These are phyloP conservation scores for Julus scanicus DNA, from an alignment of 2,888 invertebrate species.

Conservation along the genomic window DNA sequence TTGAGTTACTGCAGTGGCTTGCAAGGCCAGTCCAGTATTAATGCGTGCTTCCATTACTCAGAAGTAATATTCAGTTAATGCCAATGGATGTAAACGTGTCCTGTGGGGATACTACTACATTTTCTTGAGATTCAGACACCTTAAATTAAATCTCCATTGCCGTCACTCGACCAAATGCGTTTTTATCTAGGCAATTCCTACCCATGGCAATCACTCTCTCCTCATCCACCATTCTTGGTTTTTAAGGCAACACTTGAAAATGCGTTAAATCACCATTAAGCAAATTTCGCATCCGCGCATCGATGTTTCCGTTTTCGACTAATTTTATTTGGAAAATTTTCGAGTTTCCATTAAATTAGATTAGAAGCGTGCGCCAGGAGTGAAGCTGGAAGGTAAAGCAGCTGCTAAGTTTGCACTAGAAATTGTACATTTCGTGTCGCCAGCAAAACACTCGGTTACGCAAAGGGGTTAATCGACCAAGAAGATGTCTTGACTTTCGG, in stretches of 20 bases:
- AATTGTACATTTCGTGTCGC: background rate
- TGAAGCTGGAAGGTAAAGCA: background rate
- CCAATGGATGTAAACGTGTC: conserved; percentile 19
- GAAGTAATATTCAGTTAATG: conserved; percentile 24
- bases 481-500: conserved; percentile 47
- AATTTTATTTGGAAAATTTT: conserved; percentile 19
- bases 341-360: background rate
- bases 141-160: conserved; percentile 37
- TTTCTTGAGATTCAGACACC: conserved; percentile 15
- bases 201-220: background rate
- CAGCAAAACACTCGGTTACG: background rate
- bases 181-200: background rate
- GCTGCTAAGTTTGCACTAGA: background rate
- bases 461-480: conserved; percentile 35
- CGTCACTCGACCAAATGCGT: background rate
- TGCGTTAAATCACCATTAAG: conserved; percentile 25
- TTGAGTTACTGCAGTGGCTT: background rate
- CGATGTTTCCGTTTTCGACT: background rate
- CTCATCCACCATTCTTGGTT: background rate
- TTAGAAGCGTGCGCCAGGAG: background rate
- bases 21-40: background rate
- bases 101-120: background rate
- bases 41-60: background rate
- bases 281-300: background rate
- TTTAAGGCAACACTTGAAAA: background rate